Conservation (phyloP, 2,113 vertebrate species). For the Nerophis ophidion region DNA sequence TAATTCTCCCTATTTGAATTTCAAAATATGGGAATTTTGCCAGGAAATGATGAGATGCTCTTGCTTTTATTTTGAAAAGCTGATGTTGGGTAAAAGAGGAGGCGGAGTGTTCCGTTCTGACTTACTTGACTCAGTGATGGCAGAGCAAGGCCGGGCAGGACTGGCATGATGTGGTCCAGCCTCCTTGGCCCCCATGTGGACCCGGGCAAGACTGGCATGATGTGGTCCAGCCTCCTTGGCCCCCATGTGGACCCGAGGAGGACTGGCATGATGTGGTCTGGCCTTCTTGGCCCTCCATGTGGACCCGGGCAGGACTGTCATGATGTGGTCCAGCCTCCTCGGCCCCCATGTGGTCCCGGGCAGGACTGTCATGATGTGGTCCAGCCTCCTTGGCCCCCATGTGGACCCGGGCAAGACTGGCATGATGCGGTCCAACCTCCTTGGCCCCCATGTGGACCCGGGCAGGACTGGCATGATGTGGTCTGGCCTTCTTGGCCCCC, state of each 20-base stretch:
- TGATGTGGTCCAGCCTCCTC: background rate
- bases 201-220: conserved; percentile 4
- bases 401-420: too few relatives aligned
- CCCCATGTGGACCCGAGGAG: background rate
- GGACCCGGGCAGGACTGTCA: too few relatives aligned
- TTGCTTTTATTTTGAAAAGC: too few relatives aligned
- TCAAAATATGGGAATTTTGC: too few relatives aligned
- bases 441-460: background rate
- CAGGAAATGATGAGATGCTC: too few relatives aligned
- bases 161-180: background rate
- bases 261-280: background rate
- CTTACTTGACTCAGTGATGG: too few relatives aligned
- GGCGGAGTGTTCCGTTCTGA: too few relatives aligned
- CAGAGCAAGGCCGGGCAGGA: too few relatives aligned
- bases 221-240: background rate
- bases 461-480: too few relatives aligned
- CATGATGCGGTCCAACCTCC: background rate
- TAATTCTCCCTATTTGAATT: too few relatives aligned
- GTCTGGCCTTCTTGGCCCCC: background rate
- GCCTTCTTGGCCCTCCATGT: background rate
- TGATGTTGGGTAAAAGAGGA: too few relatives aligned
- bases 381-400: background rate
- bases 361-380: background rate
- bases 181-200: background rate
- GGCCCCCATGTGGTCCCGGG: background rate